Evolutionary conservation across 2,113 vertebrate genomes (phyloP).

Genomic region (Lagopus muta): DNA sequence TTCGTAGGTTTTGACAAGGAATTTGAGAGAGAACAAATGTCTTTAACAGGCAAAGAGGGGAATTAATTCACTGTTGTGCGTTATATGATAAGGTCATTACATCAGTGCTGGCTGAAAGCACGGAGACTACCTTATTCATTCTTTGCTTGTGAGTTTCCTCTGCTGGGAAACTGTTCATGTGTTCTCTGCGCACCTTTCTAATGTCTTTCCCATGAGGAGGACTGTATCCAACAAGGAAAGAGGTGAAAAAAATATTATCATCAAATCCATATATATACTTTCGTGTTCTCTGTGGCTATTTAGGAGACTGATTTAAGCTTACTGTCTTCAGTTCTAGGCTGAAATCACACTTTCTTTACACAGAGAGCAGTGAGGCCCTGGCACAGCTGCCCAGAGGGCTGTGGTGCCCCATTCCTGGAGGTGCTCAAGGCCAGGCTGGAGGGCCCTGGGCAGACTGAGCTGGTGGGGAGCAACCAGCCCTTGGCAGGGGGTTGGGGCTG

Average conservation of each 20-base stretch:
- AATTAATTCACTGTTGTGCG: slow-evolving; percentile 26
- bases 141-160: neutral
- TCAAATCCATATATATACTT: neutral
- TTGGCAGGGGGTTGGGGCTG: no score
- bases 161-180: neutral
- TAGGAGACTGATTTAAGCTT: neutral
- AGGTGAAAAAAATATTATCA: neutral
- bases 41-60: neutral
- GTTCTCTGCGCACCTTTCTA: neutral
- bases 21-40: neutral
- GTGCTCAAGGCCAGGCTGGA: no score
- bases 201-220: neutral
- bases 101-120: neutral
- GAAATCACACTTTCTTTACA: neutral
- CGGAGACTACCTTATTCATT: neutral
- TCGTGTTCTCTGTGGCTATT: accelerated
- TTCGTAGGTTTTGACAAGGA: slow-evolving; percentile 5
- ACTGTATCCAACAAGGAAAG: neutral
- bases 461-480: no score
- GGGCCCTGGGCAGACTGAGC: no score
- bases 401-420: no score
- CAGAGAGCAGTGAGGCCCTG: no score
- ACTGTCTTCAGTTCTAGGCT: neutral
- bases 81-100: slow-evolving; percentile 1
- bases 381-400: no score